phyloP scores from a whole-genome alignment of 2,113 vertebrate species.

The Eulemur macaco region DNA sequence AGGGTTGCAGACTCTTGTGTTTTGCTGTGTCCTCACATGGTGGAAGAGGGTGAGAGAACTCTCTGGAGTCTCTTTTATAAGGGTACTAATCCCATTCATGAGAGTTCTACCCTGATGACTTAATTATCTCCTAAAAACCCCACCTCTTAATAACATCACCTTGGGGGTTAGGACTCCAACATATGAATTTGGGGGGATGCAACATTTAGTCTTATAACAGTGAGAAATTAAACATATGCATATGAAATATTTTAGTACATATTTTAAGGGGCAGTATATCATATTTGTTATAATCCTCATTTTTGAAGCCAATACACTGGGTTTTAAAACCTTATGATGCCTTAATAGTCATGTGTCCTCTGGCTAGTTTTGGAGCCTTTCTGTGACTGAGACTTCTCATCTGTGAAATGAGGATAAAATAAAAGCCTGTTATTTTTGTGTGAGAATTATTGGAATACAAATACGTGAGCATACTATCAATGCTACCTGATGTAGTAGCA shows the following conservation, averaged over 20 bases:
- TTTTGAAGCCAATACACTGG: neutral
- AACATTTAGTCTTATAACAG: neutral
- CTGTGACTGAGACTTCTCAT: neutral
- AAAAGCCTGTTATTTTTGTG: neutral
- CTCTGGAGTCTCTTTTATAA: neutral
- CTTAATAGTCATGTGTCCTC: fast-evolving
- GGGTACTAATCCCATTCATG: neutral
- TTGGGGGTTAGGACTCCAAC: neutral
- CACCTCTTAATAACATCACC: neutral
- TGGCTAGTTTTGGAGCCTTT: neutral
- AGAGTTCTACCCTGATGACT: neutral
- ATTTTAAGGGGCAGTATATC: neutral
- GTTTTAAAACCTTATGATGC: neutral
- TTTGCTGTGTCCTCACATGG: neutral
- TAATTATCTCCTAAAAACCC: neutral
- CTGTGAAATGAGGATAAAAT: neutral
- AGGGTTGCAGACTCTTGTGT: neutral
- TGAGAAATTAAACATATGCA: neutral
- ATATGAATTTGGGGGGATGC: neutral
- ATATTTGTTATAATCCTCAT: neutral
- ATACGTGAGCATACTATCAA: neutral
- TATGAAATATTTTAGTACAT: neutral
- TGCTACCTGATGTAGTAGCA: neutral
- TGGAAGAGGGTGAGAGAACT: neutral
- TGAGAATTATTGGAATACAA: neutral